phyloP scores from a whole-genome alignment of 2,888 invertebrate genomes.

The Amblyjoppa fuscipennis region DNA sequence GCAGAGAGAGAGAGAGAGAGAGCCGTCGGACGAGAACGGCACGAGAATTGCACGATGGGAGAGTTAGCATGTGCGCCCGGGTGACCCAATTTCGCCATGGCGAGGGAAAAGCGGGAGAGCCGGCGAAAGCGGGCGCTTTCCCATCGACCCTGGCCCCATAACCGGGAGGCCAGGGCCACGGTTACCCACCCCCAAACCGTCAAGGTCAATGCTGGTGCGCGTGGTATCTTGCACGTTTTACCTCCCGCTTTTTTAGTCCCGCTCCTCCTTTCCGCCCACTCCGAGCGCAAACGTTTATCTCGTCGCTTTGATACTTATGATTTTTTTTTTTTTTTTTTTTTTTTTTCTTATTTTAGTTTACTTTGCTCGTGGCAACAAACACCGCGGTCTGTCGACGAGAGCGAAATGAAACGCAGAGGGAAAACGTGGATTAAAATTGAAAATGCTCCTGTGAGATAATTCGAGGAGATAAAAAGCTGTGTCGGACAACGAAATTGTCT shows the following conservation, averaged over 20 bases:
- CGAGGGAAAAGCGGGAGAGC: conserved; percentile 43
- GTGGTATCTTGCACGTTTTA: conserved; percentile 54
- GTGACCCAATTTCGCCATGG: conserved; percentile 71
- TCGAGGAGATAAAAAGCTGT: background rate
- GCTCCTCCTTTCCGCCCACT: conserved; percentile 9
- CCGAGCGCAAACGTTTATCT: conserved; percentile 5
- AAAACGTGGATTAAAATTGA: background rate
- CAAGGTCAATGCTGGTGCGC: conserved; percentile 69
- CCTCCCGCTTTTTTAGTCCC: conserved; percentile 18
- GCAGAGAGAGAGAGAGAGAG: background rate
- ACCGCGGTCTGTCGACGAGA: background rate
- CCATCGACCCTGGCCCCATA: conserved; percentile 74
- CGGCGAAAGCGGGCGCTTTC: conserved; percentile 55
- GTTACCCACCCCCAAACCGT: conserved; percentile 48
- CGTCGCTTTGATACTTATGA: background rate
- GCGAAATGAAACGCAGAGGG: background rate
- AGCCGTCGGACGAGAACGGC: conserved; percentile 32
- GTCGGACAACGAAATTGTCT: background rate
- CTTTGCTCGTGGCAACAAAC: background rate
- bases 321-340: background rate
- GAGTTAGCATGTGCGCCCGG: conserved; percentile 72
- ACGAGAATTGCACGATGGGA: conserved; percentile 54
- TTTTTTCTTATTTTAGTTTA: background rate
- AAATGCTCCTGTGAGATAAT: background rate
- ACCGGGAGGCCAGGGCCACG: conserved; percentile 66